Conservation (phyloP, 1,140 invertebrate species). For the Proales similis region DNA sequence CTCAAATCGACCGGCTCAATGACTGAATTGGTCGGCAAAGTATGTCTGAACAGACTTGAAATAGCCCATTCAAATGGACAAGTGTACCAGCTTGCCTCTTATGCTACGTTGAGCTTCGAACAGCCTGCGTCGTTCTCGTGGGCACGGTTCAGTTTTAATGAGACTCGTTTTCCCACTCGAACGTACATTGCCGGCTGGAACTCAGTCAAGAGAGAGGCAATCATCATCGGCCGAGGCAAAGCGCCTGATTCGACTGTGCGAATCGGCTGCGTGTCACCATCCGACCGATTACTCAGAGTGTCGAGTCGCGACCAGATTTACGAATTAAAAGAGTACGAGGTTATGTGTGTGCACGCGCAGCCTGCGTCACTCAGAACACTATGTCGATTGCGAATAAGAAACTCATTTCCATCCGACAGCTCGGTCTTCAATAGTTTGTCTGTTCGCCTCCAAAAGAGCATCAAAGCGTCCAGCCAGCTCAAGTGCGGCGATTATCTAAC, state of each 20-base stretch:
- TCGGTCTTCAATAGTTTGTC: background rate
- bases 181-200: too few species aligned
- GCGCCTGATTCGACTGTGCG: too few species aligned
- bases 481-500: background rate
- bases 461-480: background rate
- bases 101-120: constrained; percentile 6
- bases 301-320: too few species aligned
- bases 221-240: too few species aligned
- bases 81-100: constrained; percentile 5
- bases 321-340: constrained; percentile 9
- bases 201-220: too few species aligned
- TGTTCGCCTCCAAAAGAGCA: background rate
- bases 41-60: background rate
- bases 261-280: too few species aligned
- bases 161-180: constrained; percentile 1
- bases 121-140: background rate
- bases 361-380: constrained; percentile 2
- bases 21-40: constrained; percentile 28
- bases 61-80: constrained; percentile 27
- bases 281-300: too few species aligned
- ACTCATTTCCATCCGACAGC: background rate
- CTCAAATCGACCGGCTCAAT: constrained; percentile 1
- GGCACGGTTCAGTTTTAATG: background rate
- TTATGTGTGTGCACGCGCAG: constrained; percentile 1
- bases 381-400: background rate